Conservation (phyloP, 2,797 vertebrate genomes). For the Lemur catta region DNA sequence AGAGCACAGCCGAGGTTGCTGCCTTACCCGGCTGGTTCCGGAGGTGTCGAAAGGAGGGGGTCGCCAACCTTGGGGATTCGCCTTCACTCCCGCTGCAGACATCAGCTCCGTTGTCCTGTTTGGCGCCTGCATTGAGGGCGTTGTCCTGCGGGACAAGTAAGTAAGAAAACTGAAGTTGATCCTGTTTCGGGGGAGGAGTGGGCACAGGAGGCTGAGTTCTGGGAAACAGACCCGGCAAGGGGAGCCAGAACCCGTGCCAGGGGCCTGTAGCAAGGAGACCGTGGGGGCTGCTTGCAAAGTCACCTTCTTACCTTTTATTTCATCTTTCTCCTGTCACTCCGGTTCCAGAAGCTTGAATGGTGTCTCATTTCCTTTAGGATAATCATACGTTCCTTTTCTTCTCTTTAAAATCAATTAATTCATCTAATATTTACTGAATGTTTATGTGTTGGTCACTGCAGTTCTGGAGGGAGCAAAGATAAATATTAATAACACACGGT, state of each 20-base stretch:
- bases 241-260: rapidly evolving
- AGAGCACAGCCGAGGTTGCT: neutral
- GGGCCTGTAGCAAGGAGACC: neutral
- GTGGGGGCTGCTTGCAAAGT: neutral
- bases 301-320: neutral
- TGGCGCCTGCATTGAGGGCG: constrained; percentile 95
- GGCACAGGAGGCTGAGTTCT: neutral
- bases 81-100: constrained; percentile 87
- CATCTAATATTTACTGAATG: neutral
- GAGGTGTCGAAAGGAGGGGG: neutral
- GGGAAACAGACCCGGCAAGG: neutral
- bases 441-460: neutral
- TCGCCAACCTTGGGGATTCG: neutral
- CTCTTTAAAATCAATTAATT: neutral
- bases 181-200: rapidly evolving
- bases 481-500: neutral
- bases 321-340: neutral
- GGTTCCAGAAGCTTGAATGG: neutral
- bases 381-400: neutral
- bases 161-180: constrained; percentile 67
- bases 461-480: neutral
- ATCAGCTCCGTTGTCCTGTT: constrained; percentile 93
- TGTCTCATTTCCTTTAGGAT: constrained; percentile 33
- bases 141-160: constrained; percentile 96
- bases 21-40: neutral